Base-by-base conservation (phyloP, 2,797 vertebrate species). In the Nannoperca australis region DNA sequence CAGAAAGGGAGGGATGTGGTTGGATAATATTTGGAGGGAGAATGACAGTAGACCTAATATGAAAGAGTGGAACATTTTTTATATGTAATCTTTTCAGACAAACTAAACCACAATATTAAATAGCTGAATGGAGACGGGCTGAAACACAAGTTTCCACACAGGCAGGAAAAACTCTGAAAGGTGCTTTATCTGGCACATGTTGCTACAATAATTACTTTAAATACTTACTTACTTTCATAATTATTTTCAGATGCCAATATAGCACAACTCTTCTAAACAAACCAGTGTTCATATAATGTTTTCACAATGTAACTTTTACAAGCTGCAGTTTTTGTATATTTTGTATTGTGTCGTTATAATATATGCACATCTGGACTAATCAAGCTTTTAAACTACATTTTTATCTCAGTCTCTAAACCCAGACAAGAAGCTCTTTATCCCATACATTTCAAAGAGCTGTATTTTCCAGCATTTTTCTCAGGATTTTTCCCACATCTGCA, bases 401-500 rank as follows among this genome's bases (percentile, higher is more conserved):
- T 45, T 56, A 7, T 36, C 6, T 58, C 18, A 1, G 14, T 56
- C 5, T 66, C 11, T 45, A 47, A 30, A 72, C 51, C 5, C 62
- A 73, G 32, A 80, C 38, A 51, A 72, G 40, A 76, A 51, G 18
- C 59, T 69, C 45, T 64, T 53, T 5, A 47, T 66, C 18, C 15
- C n/a, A n/a, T 30, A 70, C 32, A 24, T 81, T 65, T 79, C 61
- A 61, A 17, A 76, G 51, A 76, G 62, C 32, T 45, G 59, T 36
- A 73, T 81, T 90, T 88, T 85, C 84, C 73, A 78, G 61, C 24
- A 79, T 82, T 84, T 89, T 82, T 70, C 70, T 50, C 66, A 62
- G 59, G 62, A 87, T 90, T 85, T 85, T 85, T 27, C 61, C 81
- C 84, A 93, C 92, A 93, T 93, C 93, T 94, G 91, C 84, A 89